A percentile compares a stretch with the other conserved stretches of the same genome.
Evolutionary conservation across 2,113 vertebrate genomes (phyloP).

Genomic region (Chaetorhynchus papuensis): DNA sequence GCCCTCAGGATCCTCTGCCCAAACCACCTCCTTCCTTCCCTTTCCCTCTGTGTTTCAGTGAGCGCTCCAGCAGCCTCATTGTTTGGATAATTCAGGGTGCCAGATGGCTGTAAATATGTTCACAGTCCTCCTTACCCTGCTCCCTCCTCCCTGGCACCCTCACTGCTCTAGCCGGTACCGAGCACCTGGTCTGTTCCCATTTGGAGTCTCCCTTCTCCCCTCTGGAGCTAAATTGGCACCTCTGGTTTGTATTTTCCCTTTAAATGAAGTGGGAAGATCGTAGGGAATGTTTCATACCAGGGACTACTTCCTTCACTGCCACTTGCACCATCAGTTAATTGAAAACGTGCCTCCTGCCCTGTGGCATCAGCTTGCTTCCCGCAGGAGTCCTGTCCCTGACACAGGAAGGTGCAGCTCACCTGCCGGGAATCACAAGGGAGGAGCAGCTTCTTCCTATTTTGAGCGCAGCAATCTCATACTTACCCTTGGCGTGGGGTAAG

Average conservation of each 20-base stretch:
- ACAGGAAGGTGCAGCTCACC: not conserved
- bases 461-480: not conserved
- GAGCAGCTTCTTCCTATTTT: constrained; percentile 1
- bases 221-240: not conserved
- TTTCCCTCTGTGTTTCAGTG: not conserved
- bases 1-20: not conserved
- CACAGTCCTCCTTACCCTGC: constrained; percentile 22
- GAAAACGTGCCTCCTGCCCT: not conserved
- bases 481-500: not conserved
- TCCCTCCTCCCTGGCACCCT: constrained; percentile 22
- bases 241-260: not conserved
- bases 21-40: constrained; percentile 13
- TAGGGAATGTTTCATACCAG: not conserved
- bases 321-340: not conserved
- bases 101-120: constrained; percentile 65
- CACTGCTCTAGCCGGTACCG: not conserved
- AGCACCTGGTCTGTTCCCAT: constrained; percentile 4
- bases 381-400: not conserved
- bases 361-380: not conserved
- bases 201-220: not conserved
- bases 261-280: not conserved
- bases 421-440: not conserved
- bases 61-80: not conserved
- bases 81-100: constrained; percentile 30
- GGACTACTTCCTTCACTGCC: not conserved